Conservation (phyloP, 2,888 invertebrate species). For the Chelonus formosanus region DNA sequence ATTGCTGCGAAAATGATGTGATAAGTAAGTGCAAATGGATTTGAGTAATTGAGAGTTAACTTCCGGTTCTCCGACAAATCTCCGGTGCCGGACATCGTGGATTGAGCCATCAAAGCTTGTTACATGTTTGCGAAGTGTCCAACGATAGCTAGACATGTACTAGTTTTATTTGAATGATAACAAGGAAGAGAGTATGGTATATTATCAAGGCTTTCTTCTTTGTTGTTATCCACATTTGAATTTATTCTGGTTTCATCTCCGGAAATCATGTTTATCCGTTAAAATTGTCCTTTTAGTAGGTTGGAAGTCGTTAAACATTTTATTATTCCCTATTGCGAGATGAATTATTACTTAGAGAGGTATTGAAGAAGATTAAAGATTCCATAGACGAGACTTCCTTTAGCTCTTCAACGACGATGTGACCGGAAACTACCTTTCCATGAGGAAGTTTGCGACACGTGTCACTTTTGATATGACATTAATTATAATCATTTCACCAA, state of each 20-base stretch:
- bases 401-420: constrained; percentile 18
- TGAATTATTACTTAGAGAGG: neutral
- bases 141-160: constrained; percentile 1
- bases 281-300: neutral
- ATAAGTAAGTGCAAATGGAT: constrained; percentile 7
- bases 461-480: neutral
- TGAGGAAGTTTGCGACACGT: constrained; percentile 22
- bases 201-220: constrained; percentile 20
- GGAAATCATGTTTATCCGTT: constrained; percentile 10
- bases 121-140: constrained; percentile 28
- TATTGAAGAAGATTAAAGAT: constrained; percentile 24
- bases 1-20: neutral
- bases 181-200: constrained; percentile 1
- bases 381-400: constrained; percentile 25
- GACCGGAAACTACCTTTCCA: constrained; percentile 29
- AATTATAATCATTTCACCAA: too few species aligned
- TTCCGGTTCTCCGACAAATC: constrained; percentile 56
- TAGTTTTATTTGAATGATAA: constrained; percentile 3
- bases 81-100: constrained; percentile 59
- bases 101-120: constrained; percentile 61
- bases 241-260: constrained; percentile 6
- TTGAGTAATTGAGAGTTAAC: constrained; percentile 44
- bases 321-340: too few species aligned
- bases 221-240: constrained; percentile 2
- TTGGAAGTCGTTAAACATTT: neutral